Evolutionary conservation across 2,888 invertebrate genomes (phyloP).

Genomic region (Chrysina gloriosa): DNA sequence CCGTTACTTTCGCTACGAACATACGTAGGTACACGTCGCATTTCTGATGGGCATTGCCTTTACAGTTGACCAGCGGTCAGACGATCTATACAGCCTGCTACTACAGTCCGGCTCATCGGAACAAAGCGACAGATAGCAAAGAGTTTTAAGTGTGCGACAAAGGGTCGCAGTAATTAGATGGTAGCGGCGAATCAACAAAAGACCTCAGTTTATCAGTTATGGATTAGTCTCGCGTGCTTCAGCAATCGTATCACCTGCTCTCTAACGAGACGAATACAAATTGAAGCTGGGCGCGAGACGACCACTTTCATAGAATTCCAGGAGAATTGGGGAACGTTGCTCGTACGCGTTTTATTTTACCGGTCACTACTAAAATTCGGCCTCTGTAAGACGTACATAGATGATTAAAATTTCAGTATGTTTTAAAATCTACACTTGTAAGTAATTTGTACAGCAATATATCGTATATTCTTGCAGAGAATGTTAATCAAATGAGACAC

Average conservation of each 20-base stretch:
- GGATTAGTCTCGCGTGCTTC: slow-evolving; percentile 59
- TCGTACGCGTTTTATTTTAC: slow-evolving; percentile 18
- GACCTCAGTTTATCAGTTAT: slow-evolving; percentile 55
- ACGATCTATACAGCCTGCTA: slow-evolving; percentile 20
- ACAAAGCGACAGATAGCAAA: slow-evolving; percentile 43
- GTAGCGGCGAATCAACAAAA: slow-evolving; percentile 51
- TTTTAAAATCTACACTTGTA: no score
- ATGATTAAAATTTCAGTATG: no score
- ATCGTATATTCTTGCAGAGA: no score
- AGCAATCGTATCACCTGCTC: slow-evolving; percentile 53
- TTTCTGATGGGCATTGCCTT: slow-evolving; percentile 36
- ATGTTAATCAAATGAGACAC: no score
- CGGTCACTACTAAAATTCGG: slow-evolving; percentile 5
- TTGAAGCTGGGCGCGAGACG: slow-evolving; percentile 47
- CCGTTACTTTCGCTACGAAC: slow-evolving; percentile 18
- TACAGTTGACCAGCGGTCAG: slow-evolving; percentile 39
- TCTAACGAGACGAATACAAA: slow-evolving; percentile 53
- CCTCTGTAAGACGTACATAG: no score
- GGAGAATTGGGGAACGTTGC: slow-evolving; percentile 6
- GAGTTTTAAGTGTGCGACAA: slow-evolving; percentile 47
- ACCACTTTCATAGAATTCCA: slow-evolving; percentile 31
- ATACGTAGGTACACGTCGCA: not conserved
- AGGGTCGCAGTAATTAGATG: slow-evolving; percentile 48
- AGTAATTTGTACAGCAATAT: no score
- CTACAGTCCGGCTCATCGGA: not conserved